Conservation (phyloP, 2,113 vertebrate species). For the Siniperca knerii region DNA sequence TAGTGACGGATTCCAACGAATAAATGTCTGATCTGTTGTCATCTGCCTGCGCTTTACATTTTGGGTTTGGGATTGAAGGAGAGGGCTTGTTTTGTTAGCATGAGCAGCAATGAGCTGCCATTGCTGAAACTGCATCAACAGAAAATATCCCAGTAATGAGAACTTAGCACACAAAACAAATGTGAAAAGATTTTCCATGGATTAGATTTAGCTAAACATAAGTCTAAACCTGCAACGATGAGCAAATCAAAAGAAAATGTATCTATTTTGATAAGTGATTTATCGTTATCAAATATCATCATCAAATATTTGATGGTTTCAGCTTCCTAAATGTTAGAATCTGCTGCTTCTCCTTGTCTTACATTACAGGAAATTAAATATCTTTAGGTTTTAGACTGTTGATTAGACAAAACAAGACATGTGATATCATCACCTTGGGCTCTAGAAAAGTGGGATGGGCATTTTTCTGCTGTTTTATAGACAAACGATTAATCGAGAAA, state of each 20-base stretch:
- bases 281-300: neutral
- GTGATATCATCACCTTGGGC: neutral
- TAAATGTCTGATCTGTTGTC: conserved; percentile 34
- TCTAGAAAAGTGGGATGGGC: neutral
- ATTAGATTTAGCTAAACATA: neutral
- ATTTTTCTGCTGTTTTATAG: neutral
- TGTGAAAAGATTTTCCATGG: neutral
- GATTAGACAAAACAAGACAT: neutral
- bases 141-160: neutral
- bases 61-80: neutral
- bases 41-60: neutral
- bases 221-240: neutral
- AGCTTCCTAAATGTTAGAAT: neutral
- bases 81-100: conserved; percentile 2
- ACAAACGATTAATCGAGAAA: neutral
- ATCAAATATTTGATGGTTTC: neutral
- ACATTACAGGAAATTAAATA: neutral
- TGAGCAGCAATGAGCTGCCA: neutral
- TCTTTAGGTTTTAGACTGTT: neutral
- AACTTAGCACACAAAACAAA: neutral
- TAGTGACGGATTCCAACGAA: conserved; percentile 3
- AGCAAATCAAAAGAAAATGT: neutral
- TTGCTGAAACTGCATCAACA: neutral
- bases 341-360: neutral
- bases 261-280: neutral